Base-by-base conservation (phyloP, 2,113 vertebrate genomes). In the Ciconia maguari region DNA sequence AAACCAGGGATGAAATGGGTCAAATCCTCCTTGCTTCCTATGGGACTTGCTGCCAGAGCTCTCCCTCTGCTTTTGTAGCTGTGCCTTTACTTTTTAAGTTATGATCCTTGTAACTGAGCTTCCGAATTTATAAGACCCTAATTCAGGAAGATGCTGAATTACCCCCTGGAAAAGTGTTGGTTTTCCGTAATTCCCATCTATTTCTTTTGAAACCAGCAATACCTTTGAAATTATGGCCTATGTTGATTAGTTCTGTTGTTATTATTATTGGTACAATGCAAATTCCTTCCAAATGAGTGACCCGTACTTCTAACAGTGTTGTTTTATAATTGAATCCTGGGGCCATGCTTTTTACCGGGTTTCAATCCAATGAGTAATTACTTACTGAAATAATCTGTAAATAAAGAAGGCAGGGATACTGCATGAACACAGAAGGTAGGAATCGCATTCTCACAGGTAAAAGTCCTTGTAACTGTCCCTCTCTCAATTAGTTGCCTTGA, bases 231-330 rank as follows among this genome's bases (percentile, higher is more conserved):
- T 49, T 14, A 77, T 10, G 32, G 26, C 70, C 62, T 91, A 81
- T 46, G 38, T 72, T 85, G 91, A 94, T 90, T 87, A 76, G 29
- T 69, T 83, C 46, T 87, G 57, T 82, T 84, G 62, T 78, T 92
- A 24, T 36, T 96, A 18, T 78, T 92, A 48, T 27, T 78, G 74
- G 26, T 90, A 75, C 70, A 71, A 51, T 81, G 75, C 61, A 96
- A 94, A 95, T 95, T 92, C 88, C 57, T 94, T 96, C 88, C 96
- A 97, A 95, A 95, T 94, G 91, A 96, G 48, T 75, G 55, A 95
- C 96, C 58, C 2, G 3, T 44, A 11, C 49, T 86, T 52, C 54
- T 61, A 27, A 42, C 1, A 4, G 19, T 60, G 32, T 44, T 86
- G 77, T 71, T 90, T 94, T 52, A 34, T 83, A 95, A 91, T 90